A percentile compares a stretch with the other conserved stretches of the same genome.
Conservation (phyloP, 2,888 invertebrate genomes). For the Brachyopa scutellaris region DNA sequence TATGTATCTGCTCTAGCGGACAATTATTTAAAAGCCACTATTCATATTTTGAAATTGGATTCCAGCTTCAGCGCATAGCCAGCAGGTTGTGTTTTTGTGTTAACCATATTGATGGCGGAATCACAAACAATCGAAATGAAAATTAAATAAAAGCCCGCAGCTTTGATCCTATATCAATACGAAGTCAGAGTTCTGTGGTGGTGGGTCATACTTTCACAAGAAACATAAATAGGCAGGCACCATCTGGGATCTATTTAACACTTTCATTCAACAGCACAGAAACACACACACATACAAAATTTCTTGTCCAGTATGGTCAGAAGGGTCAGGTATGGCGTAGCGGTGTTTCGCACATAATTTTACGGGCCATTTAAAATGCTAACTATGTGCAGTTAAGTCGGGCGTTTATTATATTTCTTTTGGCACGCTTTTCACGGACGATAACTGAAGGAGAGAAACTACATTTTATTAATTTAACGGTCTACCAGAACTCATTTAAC, state of each 20-base stretch:
- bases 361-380: slow-evolving; percentile 12
- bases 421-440: not conserved
- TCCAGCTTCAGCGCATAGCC: not conserved
- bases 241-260: slow-evolving; percentile 24
- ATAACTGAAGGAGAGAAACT: slow-evolving; percentile 20
- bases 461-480: not conserved
- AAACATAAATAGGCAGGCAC: too few relatives aligned
- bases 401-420: slow-evolving; percentile 16
- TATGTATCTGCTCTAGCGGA: too few relatives aligned
- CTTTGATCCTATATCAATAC: slow-evolving; percentile 32
- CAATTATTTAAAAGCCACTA: slow-evolving; percentile 2
- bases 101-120: slow-evolving; percentile 16
- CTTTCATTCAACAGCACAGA: slow-evolving; percentile 23
- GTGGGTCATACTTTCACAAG: slow-evolving; percentile 37
- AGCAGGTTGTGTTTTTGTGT: slow-evolving; percentile 5
- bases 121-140: slow-evolving; percentile 8
- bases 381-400: slow-evolving; percentile 4
- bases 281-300: too few relatives aligned
- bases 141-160: slow-evolving; percentile 26
- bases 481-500: not conserved
- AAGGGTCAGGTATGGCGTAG: not conserved
- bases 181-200: slow-evolving; percentile 3
- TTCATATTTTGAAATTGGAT: slow-evolving; percentile 5
- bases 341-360: slow-evolving; percentile 5
- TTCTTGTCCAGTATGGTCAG: not conserved